Base-by-base conservation (phyloP, 2,888 invertebrate species). In the Xylocampa areola region DNA sequence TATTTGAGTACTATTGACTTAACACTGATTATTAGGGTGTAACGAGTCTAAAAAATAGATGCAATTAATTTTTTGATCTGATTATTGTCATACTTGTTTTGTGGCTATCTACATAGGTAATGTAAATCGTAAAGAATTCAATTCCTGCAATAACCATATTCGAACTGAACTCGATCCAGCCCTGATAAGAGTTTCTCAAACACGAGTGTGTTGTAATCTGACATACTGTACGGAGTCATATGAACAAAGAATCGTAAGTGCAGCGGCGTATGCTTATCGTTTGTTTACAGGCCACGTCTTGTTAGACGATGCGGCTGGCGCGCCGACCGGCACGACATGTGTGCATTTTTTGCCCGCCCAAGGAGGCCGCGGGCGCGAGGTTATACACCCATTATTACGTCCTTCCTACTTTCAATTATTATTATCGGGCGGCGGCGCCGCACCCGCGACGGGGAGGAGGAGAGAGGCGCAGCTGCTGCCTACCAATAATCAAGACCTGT, bases 391-490 rank as follows among this genome's bases (percentile, higher is more conserved):
- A 94, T 94, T 94, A 94, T 93, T 93, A 91, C 91, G 94, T 93
- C 93, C 93, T 94, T 94, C 93, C 93, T 94, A 93, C 93, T 93
- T 93, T 93, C 93, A 93, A 93, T 93, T 94, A 93, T 93, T 94
- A 94, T 94, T 93, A 93, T 91, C 94, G 92, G 93, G 93, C 91
- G 92, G 89, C 89, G 82, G 92, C 89, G 86, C 88, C 91, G 90
- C 88, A 87, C 90, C 88, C 90, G 92, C 88, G 88, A 85, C 87
- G 92, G 92, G 92, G 93, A 91, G 94, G 93, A 92, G 93, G 91
- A 92, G 93, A 94, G 94, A 93, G 93, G 92, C 93, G 90, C 94
- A 94, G 93, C 94, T 94, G 94, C 94, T 94, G 92, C 94, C 94
- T 94, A 94, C 94, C 94, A 94, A 94, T 94, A 94, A 94, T 93